Percentiles rank a stretch among this genome's conserved stretches.
These are phyloP conservation scores for Tenualosa thibaudeaui DNA, from an alignment of 2,797 vertebrate genomes.

Conservation along the genomic window DNA sequence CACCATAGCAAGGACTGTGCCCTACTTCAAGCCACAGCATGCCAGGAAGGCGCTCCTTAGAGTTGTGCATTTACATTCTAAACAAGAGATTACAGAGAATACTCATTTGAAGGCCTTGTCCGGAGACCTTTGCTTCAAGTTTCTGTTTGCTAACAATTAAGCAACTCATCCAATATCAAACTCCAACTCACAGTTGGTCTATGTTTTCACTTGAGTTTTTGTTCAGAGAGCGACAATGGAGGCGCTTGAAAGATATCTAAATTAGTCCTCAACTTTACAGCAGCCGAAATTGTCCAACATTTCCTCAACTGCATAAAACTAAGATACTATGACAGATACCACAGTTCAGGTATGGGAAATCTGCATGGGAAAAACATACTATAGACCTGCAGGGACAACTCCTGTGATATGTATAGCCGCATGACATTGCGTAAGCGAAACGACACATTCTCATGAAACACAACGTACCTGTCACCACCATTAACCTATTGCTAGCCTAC, in stretches of 20 bases:
- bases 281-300: not conserved
- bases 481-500: constrained; percentile 13
- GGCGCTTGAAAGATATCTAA: not conserved
- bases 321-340: no score
- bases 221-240: not conserved
- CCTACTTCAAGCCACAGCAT: constrained; percentile 28
- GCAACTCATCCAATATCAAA: not conserved
- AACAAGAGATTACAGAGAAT: not conserved
- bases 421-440: constrained; percentile 31
- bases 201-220: not conserved
- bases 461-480: constrained; percentile 20
- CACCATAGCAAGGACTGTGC: constrained; percentile 45
- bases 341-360: not conserved
- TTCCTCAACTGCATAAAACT: not conserved
- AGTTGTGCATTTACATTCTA: not conserved
- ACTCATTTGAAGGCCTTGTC: no score
- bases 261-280: not conserved
- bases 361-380: not conserved
- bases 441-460: constrained; percentile 30
- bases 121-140: not conserved
- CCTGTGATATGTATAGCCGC: not conserved
- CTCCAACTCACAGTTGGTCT: not conserved
- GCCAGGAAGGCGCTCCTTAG: not conserved
- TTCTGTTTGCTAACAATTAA: not conserved
- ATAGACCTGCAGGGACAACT: not conserved